Evolutionary conservation across 2,797 vertebrate species (phyloP), one percentile per base, ranked within the genome.

Genomic region (Morus bassanus): DNA sequence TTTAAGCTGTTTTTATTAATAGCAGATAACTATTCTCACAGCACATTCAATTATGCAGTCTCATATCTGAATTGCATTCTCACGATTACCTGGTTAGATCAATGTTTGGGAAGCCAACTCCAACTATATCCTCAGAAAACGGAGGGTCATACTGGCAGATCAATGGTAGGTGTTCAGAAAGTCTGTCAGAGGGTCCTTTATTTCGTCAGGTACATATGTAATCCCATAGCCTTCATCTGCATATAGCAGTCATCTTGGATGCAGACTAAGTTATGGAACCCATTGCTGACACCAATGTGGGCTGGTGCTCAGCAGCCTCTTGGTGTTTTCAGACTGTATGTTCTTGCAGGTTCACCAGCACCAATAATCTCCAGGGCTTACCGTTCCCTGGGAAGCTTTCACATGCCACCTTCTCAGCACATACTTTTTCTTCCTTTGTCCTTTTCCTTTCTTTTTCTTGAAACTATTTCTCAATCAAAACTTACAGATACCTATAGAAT

Each of bases 201-300:
- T 45, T 81, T 74, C 18, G 23, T 65, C 12, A 70, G 28, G 13
- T 33, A 8, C 8, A 6, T 46, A 4, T 68, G 23, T 82, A 59
- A 68, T 33, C 31, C 53, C 25, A n/a, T 7, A 59, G 33, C n/a
- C 8, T 60, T 54, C 30, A 17, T n/a, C 28, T 68, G 45, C 33
- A 7, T 10, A 6, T 25, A 69, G 31, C 37, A 48, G 37, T 56
- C 3, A 0, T 54, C 59, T n/a, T 45, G 25, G 37, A 17, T 31
- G 17, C 1, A 2, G 33, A 24, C 27, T 0, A 1, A 67, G 13
- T 37, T 64, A 33, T 5, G 14, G 46, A 67, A 39, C 35, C 9
- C 35, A 3, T 3, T 56, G 3, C 0, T 4, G 46, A 11, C 37
- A 46, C 13, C 23, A 43, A 7, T 4, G 16, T 15, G 8, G 23